Conservation (phyloP, 2,113 vertebrate genomes). For the Dolichotis patagonum region DNA sequence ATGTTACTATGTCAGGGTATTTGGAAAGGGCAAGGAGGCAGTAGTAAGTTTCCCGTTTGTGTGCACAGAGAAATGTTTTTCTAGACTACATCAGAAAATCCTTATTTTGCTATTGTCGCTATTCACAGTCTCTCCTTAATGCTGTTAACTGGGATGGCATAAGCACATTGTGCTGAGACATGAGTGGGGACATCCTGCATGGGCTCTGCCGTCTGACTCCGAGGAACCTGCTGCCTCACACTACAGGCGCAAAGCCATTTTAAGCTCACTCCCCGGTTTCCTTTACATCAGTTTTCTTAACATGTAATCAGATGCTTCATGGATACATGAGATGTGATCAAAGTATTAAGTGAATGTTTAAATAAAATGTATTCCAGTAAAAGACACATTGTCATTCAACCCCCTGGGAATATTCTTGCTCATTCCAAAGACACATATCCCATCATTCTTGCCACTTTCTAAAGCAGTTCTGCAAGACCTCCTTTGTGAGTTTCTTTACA, state of each 20-base stretch:
- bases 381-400: neutral
- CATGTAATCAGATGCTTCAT: neutral
- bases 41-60: neutral
- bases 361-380: neutral
- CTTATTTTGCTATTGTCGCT: neutral
- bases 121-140: neutral
- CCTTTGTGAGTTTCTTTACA: neutral
- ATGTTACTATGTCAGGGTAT: neutral
- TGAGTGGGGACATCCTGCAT: neutral
- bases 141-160: neutral
- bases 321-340: neutral
- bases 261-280: neutral
- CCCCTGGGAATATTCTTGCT: neutral
- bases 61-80: neutral
- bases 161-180: neutral
- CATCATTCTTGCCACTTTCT: neutral
- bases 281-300: neutral
- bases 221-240: neutral
- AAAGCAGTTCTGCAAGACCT: neutral
- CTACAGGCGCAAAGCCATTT: neutral
- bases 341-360: neutral
- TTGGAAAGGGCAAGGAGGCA: neutral
- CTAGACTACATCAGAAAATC: neutral
- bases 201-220: neutral
- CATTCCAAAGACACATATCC: neutral